Percentiles rank a stretch among this genome's conserved stretches.
Conservation (phyloP, 2,888 invertebrate genomes). For the Drosophila putrida region DNA sequence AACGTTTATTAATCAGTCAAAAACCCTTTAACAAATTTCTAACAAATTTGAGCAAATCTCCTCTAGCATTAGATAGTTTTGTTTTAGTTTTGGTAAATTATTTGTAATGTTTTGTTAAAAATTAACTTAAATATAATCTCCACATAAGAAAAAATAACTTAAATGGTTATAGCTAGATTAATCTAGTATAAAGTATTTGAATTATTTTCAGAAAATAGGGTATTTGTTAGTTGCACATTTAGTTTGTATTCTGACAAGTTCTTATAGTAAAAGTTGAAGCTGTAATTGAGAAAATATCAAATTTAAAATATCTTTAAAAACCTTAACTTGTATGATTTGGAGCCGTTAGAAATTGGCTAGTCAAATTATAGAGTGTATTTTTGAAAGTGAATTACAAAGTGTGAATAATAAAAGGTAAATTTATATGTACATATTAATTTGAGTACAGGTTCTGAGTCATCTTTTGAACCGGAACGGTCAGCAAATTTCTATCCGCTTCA, state of each 20-base stretch:
- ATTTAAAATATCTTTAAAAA: conserved; percentile 4
- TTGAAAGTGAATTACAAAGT: conserved; percentile 28
- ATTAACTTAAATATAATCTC: neutral
- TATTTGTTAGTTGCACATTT: neutral
- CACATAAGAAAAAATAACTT: too few species aligned
- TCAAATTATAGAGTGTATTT: neutral
- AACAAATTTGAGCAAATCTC: neutral
- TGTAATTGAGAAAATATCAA: conserved; percentile 5
- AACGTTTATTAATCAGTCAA: neutral
- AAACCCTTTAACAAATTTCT: neutral
- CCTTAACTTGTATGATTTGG: neutral
- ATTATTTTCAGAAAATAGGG: neutral
- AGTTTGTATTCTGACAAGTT: neutral
- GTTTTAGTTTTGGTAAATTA: neutral
- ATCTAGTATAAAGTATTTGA: too few species aligned
- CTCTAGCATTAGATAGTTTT: neutral
- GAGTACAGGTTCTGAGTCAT: neutral
- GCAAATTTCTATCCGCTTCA: conserved; percentile 44
- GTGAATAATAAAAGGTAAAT: conserved; percentile 18
- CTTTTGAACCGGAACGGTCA: conserved; percentile 21
- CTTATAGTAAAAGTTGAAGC: neutral
- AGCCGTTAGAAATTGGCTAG: conserved; percentile 14
- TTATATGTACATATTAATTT: conserved; percentile 5
- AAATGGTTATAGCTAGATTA: too few species aligned
- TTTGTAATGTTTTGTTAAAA: neutral